phyloP scores from a whole-genome alignment of 1,140 invertebrate species.

The Achatina immaculata region DNA sequence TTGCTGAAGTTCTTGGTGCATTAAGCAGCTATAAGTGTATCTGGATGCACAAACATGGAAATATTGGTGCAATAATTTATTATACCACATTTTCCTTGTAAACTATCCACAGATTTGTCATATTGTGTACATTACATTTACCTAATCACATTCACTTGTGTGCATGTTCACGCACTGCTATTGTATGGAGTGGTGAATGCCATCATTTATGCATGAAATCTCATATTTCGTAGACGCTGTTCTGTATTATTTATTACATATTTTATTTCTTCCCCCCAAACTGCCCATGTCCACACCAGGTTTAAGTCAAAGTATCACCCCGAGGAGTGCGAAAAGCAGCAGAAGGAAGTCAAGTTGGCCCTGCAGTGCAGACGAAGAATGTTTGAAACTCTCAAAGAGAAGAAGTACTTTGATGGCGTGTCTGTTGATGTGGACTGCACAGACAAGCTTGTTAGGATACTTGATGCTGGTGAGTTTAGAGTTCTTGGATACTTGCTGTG shows the following conservation, averaged over 20 bases:
- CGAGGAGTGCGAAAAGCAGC: constrained; percentile 91
- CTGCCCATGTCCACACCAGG: constrained; percentile 75
- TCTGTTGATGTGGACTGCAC: constrained; percentile 89
- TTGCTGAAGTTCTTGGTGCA: too few relatives aligned
- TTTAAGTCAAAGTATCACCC: constrained; percentile 99
- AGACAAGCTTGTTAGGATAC: constrained; percentile 86
- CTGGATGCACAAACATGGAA: too few relatives aligned
- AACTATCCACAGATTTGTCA: too few relatives aligned
- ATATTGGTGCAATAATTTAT: too few relatives aligned
- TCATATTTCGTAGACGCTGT: not conserved
- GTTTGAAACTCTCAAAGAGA: constrained; percentile 87
- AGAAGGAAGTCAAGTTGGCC: constrained; percentile 86
- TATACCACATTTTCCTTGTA: too few relatives aligned
- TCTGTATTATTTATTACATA: not conserved
- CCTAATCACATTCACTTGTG: too few relatives aligned
- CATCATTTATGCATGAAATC: not conserved
- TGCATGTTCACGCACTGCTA: too few relatives aligned
- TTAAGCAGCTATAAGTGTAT: too few relatives aligned
- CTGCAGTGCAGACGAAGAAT: constrained; percentile 91
- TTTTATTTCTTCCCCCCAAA: not conserved
- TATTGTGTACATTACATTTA: too few relatives aligned
- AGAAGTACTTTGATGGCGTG: constrained; percentile 81
- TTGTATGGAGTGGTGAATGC: not conserved
- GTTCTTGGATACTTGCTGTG: too few relatives aligned
- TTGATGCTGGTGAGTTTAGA: constrained; percentile 81